These are phyloP conservation scores for Puffinus mauretanicus DNA, from an alignment of 2,113 vertebrate species.

Conservation along the genomic window DNA sequence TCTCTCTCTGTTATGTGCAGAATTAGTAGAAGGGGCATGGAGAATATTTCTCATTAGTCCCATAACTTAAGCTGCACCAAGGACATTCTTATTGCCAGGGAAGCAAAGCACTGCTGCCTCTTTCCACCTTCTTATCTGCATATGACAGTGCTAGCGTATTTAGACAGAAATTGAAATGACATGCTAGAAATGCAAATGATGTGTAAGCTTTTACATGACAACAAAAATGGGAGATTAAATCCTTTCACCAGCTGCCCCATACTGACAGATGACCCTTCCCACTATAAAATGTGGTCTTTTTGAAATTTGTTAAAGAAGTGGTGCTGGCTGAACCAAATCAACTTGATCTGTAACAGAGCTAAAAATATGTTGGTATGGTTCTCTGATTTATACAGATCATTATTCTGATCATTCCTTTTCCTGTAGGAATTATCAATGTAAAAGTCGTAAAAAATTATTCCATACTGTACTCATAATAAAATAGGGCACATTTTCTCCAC, in stretches of 20 bases:
- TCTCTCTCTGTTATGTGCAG: not conserved
- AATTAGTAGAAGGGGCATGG: not conserved
- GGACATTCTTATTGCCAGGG: not conserved
- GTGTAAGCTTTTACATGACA: not conserved
- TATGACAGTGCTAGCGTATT: not conserved
- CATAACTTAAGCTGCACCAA: not conserved
- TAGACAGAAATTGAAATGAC: constrained; percentile 2
- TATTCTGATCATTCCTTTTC: not conserved
- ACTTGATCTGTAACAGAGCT: not conserved
- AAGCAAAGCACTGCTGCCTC: not conserved
- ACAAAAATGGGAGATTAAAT: not conserved
- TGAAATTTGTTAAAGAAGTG: not conserved
- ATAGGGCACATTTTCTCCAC: not conserved
- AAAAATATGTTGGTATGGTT: not conserved
- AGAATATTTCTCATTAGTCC: not conserved
- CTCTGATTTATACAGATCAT: not conserved
- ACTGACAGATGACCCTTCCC: not conserved
- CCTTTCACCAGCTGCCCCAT: not conserved
- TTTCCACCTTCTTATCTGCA: not conserved
- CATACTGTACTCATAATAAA: not conserved
- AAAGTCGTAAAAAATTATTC: not conserved
- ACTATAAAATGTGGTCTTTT: not conserved
- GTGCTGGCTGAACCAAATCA: not conserved
- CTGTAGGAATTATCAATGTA: not conserved
- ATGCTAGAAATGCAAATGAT: constrained; percentile 12